Evolutionary conservation across 2,113 vertebrate species (phyloP).

Genomic region (Thunnus maccoyii): DNA sequence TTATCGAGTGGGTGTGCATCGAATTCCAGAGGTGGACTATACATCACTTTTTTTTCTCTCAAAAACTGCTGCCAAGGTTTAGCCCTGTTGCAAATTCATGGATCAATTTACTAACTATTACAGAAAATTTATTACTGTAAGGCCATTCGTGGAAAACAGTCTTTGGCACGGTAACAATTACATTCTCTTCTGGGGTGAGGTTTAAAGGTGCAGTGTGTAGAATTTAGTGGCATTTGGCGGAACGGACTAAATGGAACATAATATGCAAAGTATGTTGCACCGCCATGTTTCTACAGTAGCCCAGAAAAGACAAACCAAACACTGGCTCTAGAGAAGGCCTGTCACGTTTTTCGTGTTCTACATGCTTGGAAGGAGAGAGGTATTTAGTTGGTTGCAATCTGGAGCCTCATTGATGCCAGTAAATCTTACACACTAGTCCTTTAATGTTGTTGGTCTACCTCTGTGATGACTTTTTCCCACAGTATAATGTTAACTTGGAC

Average conservation of each 20-base stretch:
- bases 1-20: not conserved
- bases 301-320: too few relatives aligned
- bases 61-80: conserved; percentile 36
- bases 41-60: not conserved
- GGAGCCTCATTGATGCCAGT: too few relatives aligned
- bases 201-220: too few relatives aligned
- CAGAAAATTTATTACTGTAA: conserved; percentile 20
- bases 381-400: too few relatives aligned
- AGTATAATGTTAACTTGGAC: not conserved
- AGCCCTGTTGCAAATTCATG: conserved; percentile 10
- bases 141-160: conserved; percentile 14
- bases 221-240: too few relatives aligned
- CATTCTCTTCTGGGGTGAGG: conserved; percentile 16
- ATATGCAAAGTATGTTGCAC: too few relatives aligned
- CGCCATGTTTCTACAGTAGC: too few relatives aligned
- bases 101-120: conserved; percentile 41
- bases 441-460: conserved; percentile 6
- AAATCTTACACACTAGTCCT: not conserved
- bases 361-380: too few relatives aligned
- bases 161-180: conserved; percentile 24
- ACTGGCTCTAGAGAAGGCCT: too few relatives aligned
- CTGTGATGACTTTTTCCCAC: not conserved
- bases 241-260: too few relatives aligned
- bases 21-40: conserved; percentile 4
- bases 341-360: too few relatives aligned